These are phyloP conservation scores for Cebidichthys violaceus DNA, from an alignment of 2,113 vertebrate species.

Conservation along the genomic window DNA sequence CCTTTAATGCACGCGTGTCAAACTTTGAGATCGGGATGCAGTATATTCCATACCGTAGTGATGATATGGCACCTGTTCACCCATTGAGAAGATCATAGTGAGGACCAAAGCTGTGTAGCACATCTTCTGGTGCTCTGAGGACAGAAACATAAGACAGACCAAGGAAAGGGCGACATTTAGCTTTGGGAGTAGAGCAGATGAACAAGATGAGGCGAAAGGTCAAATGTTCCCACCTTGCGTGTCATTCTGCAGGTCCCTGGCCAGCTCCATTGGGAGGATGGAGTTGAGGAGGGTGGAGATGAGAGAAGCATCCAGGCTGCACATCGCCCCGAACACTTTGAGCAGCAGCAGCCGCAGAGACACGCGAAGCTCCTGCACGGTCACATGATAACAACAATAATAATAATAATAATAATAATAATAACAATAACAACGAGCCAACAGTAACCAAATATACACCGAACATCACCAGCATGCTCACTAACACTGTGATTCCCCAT, in stretches of 20 bases:
- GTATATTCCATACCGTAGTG: slow-evolving; percentile 91
- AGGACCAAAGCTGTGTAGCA: slow-evolving; percentile 96
- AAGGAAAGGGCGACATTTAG: background rate
- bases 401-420: background rate
- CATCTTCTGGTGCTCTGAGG: slow-evolving; percentile 96
- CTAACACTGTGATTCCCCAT: background rate
- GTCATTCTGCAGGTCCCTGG: slow-evolving; percentile 94
- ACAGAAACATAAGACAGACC: background rate
- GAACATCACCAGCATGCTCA: background rate
- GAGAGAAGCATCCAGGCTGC: slow-evolving; percentile 90
- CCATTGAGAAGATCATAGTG: slow-evolving; percentile 98
- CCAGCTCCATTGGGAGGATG: slow-evolving; percentile 96
- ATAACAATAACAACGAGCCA: background rate
- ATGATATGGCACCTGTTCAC: slow-evolving; percentile 95
- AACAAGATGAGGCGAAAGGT: background rate
- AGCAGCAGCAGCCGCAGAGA: slow-evolving; percentile 91
- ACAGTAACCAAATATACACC: background rate
- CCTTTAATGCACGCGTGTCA: background rate
- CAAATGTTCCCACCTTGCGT: slow-evolving; percentile 86
- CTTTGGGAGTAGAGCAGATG: background rate
- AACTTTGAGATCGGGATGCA: background rate
- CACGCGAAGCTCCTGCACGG: slow-evolving; percentile 90
- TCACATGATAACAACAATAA: background rate
- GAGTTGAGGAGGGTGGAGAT: slow-evolving; percentile 96
- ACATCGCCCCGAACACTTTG: slow-evolving; percentile 99